These are phyloP conservation scores for Pelobates cultripes DNA, from an alignment of 2,797 vertebrate genomes.

Conservation along the genomic window DNA sequence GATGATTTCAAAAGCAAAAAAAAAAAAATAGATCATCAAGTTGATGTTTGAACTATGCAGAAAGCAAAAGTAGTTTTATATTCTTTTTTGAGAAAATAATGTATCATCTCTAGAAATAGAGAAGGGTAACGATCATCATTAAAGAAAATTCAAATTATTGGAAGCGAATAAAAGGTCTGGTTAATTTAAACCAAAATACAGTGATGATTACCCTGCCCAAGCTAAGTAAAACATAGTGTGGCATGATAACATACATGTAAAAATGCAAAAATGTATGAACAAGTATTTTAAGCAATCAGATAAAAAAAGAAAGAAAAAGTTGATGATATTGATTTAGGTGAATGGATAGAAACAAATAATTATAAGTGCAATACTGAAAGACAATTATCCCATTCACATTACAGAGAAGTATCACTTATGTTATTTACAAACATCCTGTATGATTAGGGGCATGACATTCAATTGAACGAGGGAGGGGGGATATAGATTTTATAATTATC, in stretches of 20 bases:
- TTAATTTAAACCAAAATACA: too few relatives aligned
- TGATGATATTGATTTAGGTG: background rate
- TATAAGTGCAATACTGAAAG: background rate
- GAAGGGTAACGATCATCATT: too few relatives aligned
- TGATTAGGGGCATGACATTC: slow-evolving; percentile 21
- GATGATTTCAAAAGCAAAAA: too few relatives aligned
- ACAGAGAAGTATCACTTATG: background rate
- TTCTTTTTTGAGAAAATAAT: too few relatives aligned
- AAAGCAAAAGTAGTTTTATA: too few relatives aligned
- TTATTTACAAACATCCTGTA: slow-evolving; percentile 23
- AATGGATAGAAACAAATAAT: background rate
- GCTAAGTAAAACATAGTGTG: too few relatives aligned
- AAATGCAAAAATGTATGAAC: background rate
- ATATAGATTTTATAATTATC: slow-evolving; percentile 29
- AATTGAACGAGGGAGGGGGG: background rate
- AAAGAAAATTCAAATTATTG: too few relatives aligned
- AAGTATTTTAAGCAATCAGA: background rate
- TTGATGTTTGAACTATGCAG: too few relatives aligned
- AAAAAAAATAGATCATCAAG: too few relatives aligned
- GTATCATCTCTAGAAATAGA: too few relatives aligned
- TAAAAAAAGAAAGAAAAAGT: background rate
- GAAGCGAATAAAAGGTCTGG: too few relatives aligned
- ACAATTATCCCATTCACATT: slow-evolving; percentile 26
- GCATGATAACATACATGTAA: background rate
- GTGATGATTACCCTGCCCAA: too few relatives aligned